These are phyloP conservation scores for Craseonycteris thonglongyai DNA, from an alignment of 2,113 vertebrate species.

Conservation along the genomic window DNA sequence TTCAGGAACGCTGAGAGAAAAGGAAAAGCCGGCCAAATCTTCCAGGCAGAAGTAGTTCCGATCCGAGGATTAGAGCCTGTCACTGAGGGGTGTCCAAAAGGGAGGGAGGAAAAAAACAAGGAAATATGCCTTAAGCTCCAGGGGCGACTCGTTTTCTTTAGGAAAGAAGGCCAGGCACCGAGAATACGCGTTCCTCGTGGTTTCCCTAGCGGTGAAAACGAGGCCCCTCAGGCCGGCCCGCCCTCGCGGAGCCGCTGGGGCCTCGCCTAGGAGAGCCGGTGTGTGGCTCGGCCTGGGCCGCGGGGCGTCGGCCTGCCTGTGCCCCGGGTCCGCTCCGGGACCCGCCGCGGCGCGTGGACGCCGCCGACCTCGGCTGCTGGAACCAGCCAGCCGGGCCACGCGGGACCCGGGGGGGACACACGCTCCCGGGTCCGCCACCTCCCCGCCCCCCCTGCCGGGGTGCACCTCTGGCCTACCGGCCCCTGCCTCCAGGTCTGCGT, in stretches of 20 bases:
- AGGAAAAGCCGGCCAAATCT: constrained; percentile 32
- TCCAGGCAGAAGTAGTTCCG: constrained; percentile 40
- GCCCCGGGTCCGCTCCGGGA: accelerated
- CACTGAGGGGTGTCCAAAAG: constrained; percentile 21
- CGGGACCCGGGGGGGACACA: neutral
- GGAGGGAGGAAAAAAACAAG: neutral
- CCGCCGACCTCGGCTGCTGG: neutral
- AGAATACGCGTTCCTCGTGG: neutral
- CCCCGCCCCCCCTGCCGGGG: neutral
- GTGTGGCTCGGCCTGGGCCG: neutral
- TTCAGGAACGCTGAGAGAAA: constrained; percentile 36
- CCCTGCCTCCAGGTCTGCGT: neutral
- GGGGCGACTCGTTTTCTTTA: neutral
- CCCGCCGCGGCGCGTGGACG: neutral
- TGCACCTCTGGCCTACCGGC: neutral
- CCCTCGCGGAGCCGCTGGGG: neutral
- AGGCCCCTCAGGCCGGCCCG: no score
- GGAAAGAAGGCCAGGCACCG: neutral
- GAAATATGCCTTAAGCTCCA: neutral
- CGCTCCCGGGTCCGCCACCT: accelerated
- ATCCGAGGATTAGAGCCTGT: constrained; percentile 53
- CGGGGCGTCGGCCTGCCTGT: neutral
- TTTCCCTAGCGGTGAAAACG: neutral
- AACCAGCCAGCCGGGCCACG: neutral
- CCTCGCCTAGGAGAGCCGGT: neutral